Evolutionary conservation across 2,888 invertebrate species (phyloP).

Genomic region (Onchidella celtica): DNA sequence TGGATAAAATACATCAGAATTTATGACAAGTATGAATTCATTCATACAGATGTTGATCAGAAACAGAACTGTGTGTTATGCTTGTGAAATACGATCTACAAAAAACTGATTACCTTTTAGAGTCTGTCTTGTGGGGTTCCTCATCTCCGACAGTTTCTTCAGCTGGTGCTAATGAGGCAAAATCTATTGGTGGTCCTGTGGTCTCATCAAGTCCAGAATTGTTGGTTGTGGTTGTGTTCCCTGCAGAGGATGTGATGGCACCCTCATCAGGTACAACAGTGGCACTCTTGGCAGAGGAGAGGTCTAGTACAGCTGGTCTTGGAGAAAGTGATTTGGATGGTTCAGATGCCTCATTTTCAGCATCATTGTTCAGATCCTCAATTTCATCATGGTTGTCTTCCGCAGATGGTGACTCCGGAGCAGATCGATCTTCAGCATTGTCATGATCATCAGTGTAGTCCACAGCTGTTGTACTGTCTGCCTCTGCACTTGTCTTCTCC

Average conservation of each 20-base stretch:
- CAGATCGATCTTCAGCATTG: neutral
- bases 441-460: constrained; percentile 40
- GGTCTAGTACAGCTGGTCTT: neutral
- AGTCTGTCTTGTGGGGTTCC: no score
- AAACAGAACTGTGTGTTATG: no score
- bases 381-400: neutral
- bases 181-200: no score
- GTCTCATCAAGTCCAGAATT: no score
- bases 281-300: neutral
- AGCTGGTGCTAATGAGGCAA: no score
- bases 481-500: constrained; percentile 63
- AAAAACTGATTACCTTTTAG: no score
- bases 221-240: no score
- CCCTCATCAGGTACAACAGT: constrained; percentile 1
- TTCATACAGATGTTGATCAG: no score
- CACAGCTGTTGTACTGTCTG: constrained; percentile 64
- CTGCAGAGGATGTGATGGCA: constrained; percentile 16
- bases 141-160: no score
- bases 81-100: no score
- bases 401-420: neutral
- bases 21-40: no score
- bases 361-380: neutral
- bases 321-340: neutral
- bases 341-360: constrained; percentile 23
- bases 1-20: no score